These are phyloP conservation scores for Pelecanus crispus DNA, from an alignment of 2,113 vertebrate genomes.

Conservation along the genomic window DNA sequence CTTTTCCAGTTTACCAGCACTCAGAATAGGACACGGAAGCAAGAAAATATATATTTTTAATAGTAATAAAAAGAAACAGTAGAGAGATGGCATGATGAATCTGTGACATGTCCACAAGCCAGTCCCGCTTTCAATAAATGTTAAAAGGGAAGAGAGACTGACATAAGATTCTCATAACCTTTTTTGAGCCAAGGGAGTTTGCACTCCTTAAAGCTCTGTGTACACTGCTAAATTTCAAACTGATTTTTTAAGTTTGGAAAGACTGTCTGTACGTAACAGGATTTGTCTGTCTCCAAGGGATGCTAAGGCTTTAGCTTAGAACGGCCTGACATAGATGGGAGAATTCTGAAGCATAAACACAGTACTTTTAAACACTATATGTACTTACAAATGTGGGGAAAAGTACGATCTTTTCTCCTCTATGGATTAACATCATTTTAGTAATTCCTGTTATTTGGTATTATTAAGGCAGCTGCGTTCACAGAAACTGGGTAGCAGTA, in stretches of 20 bases:
- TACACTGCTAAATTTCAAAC: neutral
- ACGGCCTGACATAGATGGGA: neutral
- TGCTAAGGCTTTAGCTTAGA: neutral
- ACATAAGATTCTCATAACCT: neutral
- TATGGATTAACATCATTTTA: neutral
- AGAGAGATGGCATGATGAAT: neutral
- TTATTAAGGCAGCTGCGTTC: neutral
- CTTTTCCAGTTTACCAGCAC: neutral
- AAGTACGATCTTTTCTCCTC: neutral
- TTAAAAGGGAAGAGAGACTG: neutral
- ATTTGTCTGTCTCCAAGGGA: conserved; percentile 13
- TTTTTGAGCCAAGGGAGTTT: neutral
- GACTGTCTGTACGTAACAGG: neutral
- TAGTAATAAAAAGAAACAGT: neutral
- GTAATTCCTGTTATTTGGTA: neutral
- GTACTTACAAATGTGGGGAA: neutral
- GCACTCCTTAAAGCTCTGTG: neutral
- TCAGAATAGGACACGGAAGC: neutral
- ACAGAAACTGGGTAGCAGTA: neutral
- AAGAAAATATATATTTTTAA: neutral
- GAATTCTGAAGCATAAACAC: conserved; percentile 7
- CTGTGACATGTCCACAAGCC: neutral
- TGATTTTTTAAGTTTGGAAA: neutral
- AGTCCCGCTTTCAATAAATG: neutral
- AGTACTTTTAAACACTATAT: neutral